A percentile compares a stretch with the other conserved stretches of the same genome.
phyloP scores from a whole-genome alignment of 2,888 invertebrate species.

The Tinea semifulvella region DNA sequence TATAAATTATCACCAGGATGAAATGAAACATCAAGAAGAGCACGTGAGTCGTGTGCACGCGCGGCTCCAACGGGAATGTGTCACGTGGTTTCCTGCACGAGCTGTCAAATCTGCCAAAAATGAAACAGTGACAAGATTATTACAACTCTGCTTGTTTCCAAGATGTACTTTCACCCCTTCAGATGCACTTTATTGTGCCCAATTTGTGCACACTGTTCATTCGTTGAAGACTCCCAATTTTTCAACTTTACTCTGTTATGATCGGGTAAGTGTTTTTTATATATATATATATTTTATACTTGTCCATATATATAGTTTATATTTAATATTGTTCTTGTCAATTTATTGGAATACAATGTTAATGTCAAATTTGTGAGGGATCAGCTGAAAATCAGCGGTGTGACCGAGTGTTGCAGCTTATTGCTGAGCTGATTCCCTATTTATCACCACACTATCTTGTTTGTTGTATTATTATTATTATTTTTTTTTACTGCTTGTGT shows the following conservation, averaged over 20 bases:
- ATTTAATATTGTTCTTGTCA: too few relatives aligned
- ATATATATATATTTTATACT: background rate
- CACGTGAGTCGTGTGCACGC: constrained; percentile 90
- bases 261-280: constrained; percentile 76
- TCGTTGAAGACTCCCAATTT: constrained; percentile 95
- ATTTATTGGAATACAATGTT: too few relatives aligned
- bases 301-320: too few relatives aligned
- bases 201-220: constrained; percentile 96
- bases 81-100: constrained; percentile 85
- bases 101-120: constrained; percentile 91
- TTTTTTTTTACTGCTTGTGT: too few relatives aligned
- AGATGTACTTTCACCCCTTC: constrained; percentile 95
- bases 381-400: too few relatives aligned
- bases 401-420: too few relatives aligned
- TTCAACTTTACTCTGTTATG: constrained; percentile 96
- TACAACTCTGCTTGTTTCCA: constrained; percentile 96
- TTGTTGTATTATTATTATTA: too few relatives aligned
- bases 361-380: too few relatives aligned
- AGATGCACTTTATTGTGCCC: constrained; percentile 97
- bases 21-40: constrained; percentile 91
- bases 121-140: constrained; percentile 95
- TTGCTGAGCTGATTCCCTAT: too few relatives aligned
- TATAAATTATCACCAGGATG: constrained; percentile 71
- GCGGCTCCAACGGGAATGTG: constrained; percentile 78
- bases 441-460: too few relatives aligned